Percentiles rank a stretch among this genome's conserved stretches.
Conservation (phyloP, 2,888 invertebrate species). For the Nomada hirtipes region DNA sequence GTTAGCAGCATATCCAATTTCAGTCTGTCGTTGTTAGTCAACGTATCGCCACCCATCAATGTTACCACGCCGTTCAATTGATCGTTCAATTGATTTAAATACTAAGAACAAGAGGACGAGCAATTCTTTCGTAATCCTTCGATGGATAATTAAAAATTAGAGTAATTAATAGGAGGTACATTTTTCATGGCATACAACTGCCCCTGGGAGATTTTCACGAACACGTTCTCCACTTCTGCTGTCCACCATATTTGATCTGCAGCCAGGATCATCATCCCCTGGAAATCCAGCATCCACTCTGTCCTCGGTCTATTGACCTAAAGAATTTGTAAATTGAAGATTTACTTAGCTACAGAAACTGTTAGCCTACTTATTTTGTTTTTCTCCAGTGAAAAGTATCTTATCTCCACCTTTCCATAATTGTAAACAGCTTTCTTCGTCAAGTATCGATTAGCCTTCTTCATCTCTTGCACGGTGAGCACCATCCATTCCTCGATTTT, state of each 20-base stretch:
- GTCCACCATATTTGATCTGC: constrained; percentile 98
- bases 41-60: constrained; percentile 79
- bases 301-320: constrained; percentile 86
- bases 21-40: constrained; percentile 92
- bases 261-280: constrained; percentile 94
- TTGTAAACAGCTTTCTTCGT: constrained; percentile 95
- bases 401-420: constrained; percentile 89
- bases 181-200: constrained; percentile 96
- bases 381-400: constrained; percentile 84
- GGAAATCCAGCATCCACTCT: constrained; percentile 95
- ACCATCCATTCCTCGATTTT: constrained; percentile 98
- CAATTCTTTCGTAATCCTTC: not conserved
- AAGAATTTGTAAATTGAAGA: not conserved
- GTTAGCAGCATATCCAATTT: constrained; percentile 96
- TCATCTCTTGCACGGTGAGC: constrained; percentile 93
- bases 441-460: constrained; percentile 91
- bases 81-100: constrained; percentile 91
- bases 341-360: no score
- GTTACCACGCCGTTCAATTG: constrained; percentile 93
- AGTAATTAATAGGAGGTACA: constrained; percentile 59
- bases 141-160: not conserved
- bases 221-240: constrained; percentile 96
- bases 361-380: not conserved
- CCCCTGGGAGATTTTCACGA: constrained; percentile 89
- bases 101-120: constrained; percentile 78